Evolutionary conservation across 2,113 vertebrate genomes (phyloP), one percentile per base, ranked within the genome.

Genomic region (Podilymbus podiceps): DNA sequence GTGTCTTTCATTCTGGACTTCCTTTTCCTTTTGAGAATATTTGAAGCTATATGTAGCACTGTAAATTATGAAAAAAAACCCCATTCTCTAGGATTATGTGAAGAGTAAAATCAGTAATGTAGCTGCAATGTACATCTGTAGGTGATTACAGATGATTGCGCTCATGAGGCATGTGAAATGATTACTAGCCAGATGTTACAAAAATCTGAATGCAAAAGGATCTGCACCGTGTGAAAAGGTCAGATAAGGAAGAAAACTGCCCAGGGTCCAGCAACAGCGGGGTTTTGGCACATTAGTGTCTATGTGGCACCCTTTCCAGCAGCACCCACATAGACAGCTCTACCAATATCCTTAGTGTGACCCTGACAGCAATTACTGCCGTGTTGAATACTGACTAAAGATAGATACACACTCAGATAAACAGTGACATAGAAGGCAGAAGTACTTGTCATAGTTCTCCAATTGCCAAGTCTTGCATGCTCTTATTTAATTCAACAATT

Each of bases 101-200:
- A 88, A 82, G 40, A 85, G 35, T 94, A 79, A 94, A 89, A 97
- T 93, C 71, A 73, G 74, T 77, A 80, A 94, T 30, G 78, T 78
- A 89, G 62, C 62, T 89, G 42, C 50, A 85, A 97, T 69, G 50
- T 58, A 69, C 92, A 95, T 85, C 92, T 93, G 90, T 66, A 90
- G 84, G 53, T 95, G 94, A 97, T 89, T 95, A 94, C 69, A 95
- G 73, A 88, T 92, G 52, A 96, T 72, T 92, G 58, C 47, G 94
- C 81, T 77, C 92, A 55, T 25, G 38, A 92, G 91, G 49, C 66
- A 76, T 3, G 6, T 24, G 27, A 38, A 89, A 91, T 74, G 90
- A 91, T 85, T 88, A 89, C 77, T 22, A 89, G 80, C 52, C 83
- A 94, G 92, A 93, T 91, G 69, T 73, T 76, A 60, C 24, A 87